Conservation (phyloP, 2,888 invertebrate species). For the Rhagonycha fulva region DNA sequence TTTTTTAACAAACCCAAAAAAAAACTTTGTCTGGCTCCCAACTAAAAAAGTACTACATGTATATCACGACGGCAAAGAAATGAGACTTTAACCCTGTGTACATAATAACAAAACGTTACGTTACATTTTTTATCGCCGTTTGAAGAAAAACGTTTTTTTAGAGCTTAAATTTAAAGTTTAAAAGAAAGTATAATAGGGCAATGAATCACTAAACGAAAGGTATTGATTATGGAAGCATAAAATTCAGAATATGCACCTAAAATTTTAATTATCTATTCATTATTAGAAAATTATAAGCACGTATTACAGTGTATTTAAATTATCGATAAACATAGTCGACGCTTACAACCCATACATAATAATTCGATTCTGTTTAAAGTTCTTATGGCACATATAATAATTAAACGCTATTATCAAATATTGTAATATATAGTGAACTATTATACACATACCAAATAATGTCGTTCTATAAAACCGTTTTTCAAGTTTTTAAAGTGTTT, state of each 20-base stretch:
- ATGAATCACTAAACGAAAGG: not conserved
- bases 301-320: not conserved
- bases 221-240: not conserved
- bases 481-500: not conserved
- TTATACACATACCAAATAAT: too few relatives aligned
- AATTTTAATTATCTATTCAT: not conserved
- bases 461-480: too few relatives aligned
- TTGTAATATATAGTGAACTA: not conserved
- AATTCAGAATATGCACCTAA: not conserved
- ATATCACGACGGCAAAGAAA: too few relatives aligned
- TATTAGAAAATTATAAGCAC: not conserved
- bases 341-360: not conserved
- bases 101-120: too few relatives aligned
- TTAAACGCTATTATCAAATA: not conserved
- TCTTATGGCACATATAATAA: not conserved
- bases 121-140: too few relatives aligned
- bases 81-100: too few relatives aligned
- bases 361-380: not conserved
- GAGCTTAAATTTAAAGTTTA: not conserved
- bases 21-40: too few relatives aligned
- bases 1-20: too few relatives aligned
- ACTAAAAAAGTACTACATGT: too few relatives aligned
- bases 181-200: too few relatives aligned
- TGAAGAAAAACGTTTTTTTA: not conserved
- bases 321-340: not conserved